Evolutionary conservation across 2,888 invertebrate genomes (phyloP).

Genomic region (Rosalia funebris): DNA sequence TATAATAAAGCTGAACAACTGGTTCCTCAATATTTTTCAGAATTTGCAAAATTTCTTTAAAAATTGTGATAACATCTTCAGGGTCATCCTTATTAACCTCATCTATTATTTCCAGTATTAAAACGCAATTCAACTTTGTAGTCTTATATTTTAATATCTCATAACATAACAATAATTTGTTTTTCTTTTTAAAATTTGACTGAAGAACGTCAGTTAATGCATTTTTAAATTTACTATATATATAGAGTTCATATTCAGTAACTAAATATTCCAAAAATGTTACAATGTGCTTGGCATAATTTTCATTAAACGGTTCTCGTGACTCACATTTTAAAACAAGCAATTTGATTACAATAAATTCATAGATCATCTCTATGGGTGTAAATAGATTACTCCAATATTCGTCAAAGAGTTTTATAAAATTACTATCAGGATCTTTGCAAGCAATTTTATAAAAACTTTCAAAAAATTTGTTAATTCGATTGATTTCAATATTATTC

Average conservation of each 20-base stretch:
- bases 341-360: slow-evolving; percentile 17
- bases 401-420: not conserved
- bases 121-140: slow-evolving; percentile 11
- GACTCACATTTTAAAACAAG: slow-evolving; percentile 2
- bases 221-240: slow-evolving; percentile 18
- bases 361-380: slow-evolving; percentile 21
- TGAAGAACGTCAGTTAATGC: slow-evolving; percentile 4
- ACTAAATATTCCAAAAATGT: slow-evolving; percentile 18
- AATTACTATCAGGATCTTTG: not conserved
- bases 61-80: slow-evolving; percentile 8
- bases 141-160: slow-evolving; percentile 10
- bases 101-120: slow-evolving; percentile 23
- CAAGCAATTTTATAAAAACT: not conserved
- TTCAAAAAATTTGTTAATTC: slow-evolving; percentile 13
- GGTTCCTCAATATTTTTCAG: slow-evolving; percentile 1
- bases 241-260: slow-evolving; percentile 6
- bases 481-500: no score
- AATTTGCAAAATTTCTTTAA: no score
- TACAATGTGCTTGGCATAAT: slow-evolving; percentile 9
- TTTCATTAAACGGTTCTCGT: slow-evolving; percentile 1
- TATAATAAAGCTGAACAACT: slow-evolving; percentile 16
- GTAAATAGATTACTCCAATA: slow-evolving; percentile 15
- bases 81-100: slow-evolving; percentile 1
- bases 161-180: slow-evolving; percentile 16
- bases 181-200: not conserved